Conservation (phyloP, 2,113 vertebrate species). For the Zosterops japonicus region DNA sequence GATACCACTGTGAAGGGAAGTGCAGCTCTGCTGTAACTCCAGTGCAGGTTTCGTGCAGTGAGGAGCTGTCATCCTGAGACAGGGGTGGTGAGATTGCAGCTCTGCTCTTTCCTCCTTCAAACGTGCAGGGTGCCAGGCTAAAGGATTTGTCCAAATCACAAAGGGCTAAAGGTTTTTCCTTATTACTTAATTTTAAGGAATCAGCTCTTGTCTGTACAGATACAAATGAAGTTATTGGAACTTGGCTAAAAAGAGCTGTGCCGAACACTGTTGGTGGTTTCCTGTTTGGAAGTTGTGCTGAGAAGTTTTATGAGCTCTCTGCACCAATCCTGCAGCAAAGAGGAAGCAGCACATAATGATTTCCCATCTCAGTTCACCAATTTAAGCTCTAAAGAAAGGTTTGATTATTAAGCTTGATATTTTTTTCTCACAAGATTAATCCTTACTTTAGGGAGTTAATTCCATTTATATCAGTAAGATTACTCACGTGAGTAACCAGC, state of each 20-base stretch:
- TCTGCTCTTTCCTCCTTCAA: background rate
- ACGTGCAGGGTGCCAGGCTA: background rate
- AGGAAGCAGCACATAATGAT: background rate
- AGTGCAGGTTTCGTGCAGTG: background rate
- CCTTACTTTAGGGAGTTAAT: conserved; percentile 39
- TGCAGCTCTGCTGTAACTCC: background rate
- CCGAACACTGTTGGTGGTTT: background rate
- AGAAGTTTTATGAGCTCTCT: background rate
- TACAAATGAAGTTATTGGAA: background rate
- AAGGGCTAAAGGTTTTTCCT: background rate
- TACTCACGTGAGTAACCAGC: conserved; percentile 45
- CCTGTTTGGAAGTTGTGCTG: background rate
- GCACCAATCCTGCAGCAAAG: background rate
- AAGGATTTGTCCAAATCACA: background rate
- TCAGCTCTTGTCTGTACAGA: background rate
- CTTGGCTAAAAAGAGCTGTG: background rate
- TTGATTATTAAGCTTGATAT: conserved; percentile 47
- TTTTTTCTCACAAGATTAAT: conserved; percentile 40
- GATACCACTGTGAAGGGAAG: background rate
- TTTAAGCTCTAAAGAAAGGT: conserved; percentile 15
- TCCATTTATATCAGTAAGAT: conserved; percentile 31
- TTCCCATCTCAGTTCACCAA: background rate
- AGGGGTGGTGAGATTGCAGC: background rate
- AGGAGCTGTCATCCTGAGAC: background rate
- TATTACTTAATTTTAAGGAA: background rate